phyloP scores from a whole-genome alignment of 2,113 vertebrate species.

The Cryptomyrus ogoouensis region DNA sequence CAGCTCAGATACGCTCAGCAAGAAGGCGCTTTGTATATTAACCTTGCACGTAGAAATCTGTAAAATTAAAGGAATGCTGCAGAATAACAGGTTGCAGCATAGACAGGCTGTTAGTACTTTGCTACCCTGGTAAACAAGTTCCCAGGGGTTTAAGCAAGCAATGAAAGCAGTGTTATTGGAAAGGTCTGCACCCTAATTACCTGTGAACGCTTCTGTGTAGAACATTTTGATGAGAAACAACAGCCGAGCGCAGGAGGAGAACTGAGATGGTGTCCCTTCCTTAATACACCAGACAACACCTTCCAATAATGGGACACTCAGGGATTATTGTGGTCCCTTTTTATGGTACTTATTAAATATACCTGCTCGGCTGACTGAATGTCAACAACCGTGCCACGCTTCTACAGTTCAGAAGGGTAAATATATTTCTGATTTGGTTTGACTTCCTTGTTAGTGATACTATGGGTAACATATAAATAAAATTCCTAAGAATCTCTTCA shows the following conservation, averaged over 20 bases:
- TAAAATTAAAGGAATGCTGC: constrained; percentile 12
- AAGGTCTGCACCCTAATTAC: constrained; percentile 38
- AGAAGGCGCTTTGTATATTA: neutral
- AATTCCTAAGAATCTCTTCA: constrained; percentile 20
- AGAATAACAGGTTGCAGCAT: constrained; percentile 27
- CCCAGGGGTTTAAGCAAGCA: constrained; percentile 23
- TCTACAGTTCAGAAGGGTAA: constrained; percentile 16
- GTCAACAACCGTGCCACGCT: constrained; percentile 14
- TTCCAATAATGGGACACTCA: constrained; percentile 27
- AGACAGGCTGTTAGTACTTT: constrained; percentile 34
- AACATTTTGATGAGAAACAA: constrained; percentile 15
- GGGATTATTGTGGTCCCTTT: constrained; percentile 32
- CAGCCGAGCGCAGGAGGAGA: constrained; percentile 19
- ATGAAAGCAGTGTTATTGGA: constrained; percentile 32
- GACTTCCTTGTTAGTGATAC: constrained; percentile 26
- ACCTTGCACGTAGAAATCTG: neutral
- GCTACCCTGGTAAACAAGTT: constrained; percentile 33
- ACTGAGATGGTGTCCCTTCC: neutral
- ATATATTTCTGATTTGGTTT: constrained; percentile 33
- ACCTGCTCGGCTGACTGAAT: constrained; percentile 8
- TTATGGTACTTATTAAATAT: constrained; percentile 29
- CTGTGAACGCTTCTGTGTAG: constrained; percentile 33
- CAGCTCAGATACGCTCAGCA: neutral
- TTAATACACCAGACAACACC: constrained; percentile 13
- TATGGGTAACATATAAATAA: neutral